Evolutionary conservation across 2,888 invertebrate genomes (phyloP), one percentile per base, ranked within the genome.

Genomic region (Blomia tropicalis): DNA sequence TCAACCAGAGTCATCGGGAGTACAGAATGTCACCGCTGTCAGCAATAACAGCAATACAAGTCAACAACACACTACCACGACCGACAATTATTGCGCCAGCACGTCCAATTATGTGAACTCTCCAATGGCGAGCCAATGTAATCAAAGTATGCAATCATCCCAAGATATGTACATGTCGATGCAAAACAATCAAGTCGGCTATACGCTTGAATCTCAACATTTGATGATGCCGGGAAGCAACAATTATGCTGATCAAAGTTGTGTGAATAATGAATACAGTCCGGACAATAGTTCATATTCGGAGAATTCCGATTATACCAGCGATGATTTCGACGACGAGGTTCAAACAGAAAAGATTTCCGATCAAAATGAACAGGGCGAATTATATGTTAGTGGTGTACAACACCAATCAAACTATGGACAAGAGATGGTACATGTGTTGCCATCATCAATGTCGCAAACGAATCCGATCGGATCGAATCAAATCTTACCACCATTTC

Each of bases 241-340:
- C 22, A 47, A 27, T n/a, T 47, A 47, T 47, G 7, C 51, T n/a
- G 51, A 47, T 47, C 51, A 7, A n/a, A 47, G n/a, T 27, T 47
- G 27, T n/a, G 5, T 25, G 7, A 47, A 22, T 27, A 47, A 47
- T 47, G 51, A 47, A 68, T 71, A 68, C 68, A 71, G 64, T 68
- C 71, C 66, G 17, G 73, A 72, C 22, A 73, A 73, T 17, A 71
- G 69, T 59, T 72, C 73, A 0, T 74, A 73, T 66, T 72, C 73
- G 0, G 74, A 73, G 65, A 71, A 70, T 64, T 72, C 71, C 61
- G 74, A 73, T 53, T 71, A 72, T 63, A 73, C 73, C 1, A 72
- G 70, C 62, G 73, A 73, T 59, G 67, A 67, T 17, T 51, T 64
- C 23, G 67, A 68, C 31, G 61, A 66, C 4, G 67, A 66, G 43